phyloP scores from a whole-genome alignment of 2,888 invertebrate genomes.

The Alsophila aescularia region DNA sequence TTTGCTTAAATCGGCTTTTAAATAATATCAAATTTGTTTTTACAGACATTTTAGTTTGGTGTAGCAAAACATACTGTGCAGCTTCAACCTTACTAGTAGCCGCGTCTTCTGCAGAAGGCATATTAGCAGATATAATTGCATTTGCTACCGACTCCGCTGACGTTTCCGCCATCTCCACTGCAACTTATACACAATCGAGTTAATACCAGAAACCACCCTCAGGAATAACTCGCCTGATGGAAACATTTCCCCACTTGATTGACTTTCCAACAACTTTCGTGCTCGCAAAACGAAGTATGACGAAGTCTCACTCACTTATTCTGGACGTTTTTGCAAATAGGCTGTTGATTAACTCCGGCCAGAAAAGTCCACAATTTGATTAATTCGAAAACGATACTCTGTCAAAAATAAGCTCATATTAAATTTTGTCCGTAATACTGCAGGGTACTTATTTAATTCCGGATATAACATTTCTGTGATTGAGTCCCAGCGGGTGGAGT shows the following conservation, averaged over 20 bases:
- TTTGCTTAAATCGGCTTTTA: no score
- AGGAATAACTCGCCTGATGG: constrained; percentile 77
- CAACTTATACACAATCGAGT: constrained; percentile 81
- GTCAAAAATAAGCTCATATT: constrained; percentile 78
- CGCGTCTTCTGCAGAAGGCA: constrained; percentile 73
- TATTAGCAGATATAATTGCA: constrained; percentile 81
- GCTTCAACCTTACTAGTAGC: constrained; percentile 5
- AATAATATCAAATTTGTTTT: no score
- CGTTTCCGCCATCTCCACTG: constrained; percentile 74
- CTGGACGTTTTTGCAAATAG: constrained; percentile 17
- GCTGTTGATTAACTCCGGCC: constrained; percentile 21
- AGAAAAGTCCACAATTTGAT: constrained; percentile 26
- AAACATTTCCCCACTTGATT: constrained; percentile 73
- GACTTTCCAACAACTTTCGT: constrained; percentile 47
- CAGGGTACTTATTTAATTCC: constrained; percentile 84
- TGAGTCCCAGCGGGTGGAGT: constrained; percentile 82
- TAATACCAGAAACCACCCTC: constrained; percentile 79
- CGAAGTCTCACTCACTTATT: constrained; percentile 13
- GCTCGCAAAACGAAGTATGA: constrained; percentile 9
- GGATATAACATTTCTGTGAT: constrained; percentile 86
- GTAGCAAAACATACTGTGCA: no score
- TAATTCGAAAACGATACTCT: constrained; percentile 55
- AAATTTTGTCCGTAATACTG: constrained; percentile 79
- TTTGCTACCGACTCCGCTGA: constrained; percentile 80
- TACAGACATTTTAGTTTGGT: no score